phyloP scores from a whole-genome alignment of 2,888 invertebrate genomes.

The Pristionchus fissidentatus region DNA sequence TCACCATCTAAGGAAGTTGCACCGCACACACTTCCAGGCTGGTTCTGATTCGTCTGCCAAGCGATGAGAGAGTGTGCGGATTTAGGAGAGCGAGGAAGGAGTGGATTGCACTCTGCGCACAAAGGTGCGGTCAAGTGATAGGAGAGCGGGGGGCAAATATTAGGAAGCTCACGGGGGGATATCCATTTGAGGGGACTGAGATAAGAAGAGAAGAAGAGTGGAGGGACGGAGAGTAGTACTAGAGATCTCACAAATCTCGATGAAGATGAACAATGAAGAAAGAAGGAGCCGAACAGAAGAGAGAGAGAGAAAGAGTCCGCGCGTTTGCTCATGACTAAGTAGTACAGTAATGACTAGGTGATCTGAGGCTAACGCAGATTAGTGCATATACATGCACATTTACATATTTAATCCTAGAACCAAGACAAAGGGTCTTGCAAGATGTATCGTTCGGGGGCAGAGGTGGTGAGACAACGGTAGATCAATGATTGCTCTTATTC shows the following conservation, averaged over 20 bases:
- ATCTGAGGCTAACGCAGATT: too few relatives aligned
- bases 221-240: background rate
- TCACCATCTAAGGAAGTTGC: too few relatives aligned
- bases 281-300: background rate
- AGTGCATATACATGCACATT: too few relatives aligned
- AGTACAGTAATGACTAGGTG: too few relatives aligned
- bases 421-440: too few relatives aligned
- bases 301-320: background rate
- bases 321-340: too few relatives aligned
- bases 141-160: constrained; percentile 5
- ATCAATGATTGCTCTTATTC: too few relatives aligned
- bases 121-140: constrained; percentile 39
- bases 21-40: background rate
- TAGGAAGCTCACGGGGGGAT: background rate
- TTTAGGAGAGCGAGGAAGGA: background rate
- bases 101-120: constrained; percentile 21
- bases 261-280: background rate
- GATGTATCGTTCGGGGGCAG: too few relatives aligned
- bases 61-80: background rate
- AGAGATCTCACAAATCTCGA: background rate
- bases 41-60: background rate
- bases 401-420: too few relatives aligned
- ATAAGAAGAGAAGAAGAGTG: constrained; percentile 30
- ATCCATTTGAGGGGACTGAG: constrained; percentile 14
- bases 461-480: too few relatives aligned